A percentile compares a stretch with the other conserved stretches of the same genome.
These are phyloP conservation scores for Sphenopsis melanotis DNA, from an alignment of 2,797 vertebrate species.

Conservation along the genomic window DNA sequence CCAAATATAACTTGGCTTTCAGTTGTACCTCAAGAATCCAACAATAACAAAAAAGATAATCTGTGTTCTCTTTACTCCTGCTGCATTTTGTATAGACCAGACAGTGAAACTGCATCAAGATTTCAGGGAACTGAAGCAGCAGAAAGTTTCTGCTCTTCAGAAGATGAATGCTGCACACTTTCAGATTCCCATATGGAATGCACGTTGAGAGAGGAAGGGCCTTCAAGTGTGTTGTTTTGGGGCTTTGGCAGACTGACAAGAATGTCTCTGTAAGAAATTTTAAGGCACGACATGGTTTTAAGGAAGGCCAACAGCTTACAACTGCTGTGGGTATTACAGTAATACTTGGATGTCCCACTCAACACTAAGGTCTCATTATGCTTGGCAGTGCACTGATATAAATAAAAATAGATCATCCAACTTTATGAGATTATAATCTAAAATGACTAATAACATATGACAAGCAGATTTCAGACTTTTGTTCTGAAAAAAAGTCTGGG, in stretches of 20 bases:
- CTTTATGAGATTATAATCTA: background rate
- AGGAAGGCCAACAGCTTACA: background rate
- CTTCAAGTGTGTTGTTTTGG: background rate
- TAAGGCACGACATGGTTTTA: background rate
- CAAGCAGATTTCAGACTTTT: slow-evolving; percentile 6
- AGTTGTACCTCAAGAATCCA: background rate
- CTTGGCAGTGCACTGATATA: background rate
- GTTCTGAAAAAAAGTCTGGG: background rate
- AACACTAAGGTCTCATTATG: background rate
- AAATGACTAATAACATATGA: slow-evolving; percentile 5
- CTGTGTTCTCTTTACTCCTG: background rate
- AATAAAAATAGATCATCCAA: background rate
- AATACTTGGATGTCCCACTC: background rate
- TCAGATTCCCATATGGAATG: background rate
- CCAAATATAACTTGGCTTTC: background rate
- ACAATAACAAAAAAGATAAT: background rate
- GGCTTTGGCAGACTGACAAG: slow-evolving; percentile 9
- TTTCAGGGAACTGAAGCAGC: slow-evolving; percentile 11
- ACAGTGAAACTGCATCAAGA: background rate
- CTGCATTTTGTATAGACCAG: background rate
- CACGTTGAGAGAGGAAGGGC: background rate
- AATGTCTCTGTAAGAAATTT: background rate
- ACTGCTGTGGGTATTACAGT: background rate
- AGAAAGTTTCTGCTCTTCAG: background rate
- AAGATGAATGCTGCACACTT: background rate